Conservation (phyloP, 1,140 invertebrate species). For the Monochamus saltuarius region DNA sequence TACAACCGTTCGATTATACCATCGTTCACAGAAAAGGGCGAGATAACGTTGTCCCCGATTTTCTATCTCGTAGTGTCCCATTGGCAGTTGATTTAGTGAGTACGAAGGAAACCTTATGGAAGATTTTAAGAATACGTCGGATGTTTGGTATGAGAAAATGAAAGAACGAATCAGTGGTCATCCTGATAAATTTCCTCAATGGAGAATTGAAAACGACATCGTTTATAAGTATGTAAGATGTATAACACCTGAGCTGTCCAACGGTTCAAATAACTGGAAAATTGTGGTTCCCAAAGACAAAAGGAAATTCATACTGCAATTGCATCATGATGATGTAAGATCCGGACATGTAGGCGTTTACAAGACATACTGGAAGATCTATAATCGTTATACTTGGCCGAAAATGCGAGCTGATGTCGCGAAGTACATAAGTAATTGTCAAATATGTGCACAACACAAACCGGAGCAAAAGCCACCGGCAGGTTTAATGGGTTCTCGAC, state of each 20-base stretch:
- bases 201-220: not conserved
- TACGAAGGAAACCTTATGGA: not conserved
- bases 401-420: slow-evolving; percentile 31
- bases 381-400: slow-evolving; percentile 36
- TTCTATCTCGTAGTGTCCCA: slow-evolving; percentile 4
- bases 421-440: slow-evolving; percentile 31
- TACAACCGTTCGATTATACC: not conserved
- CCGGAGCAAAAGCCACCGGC: no score
- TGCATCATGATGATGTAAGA: slow-evolving; percentile 17
- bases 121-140: not conserved
- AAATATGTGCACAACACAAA: slow-evolving; percentile 15
- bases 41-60: slow-evolving; percentile 15
- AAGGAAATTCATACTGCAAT: slow-evolving; percentile 20
- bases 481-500: no score
- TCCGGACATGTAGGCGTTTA: slow-evolving; percentile 31
- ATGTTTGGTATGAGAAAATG: slow-evolving; percentile 4
- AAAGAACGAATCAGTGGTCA: not conserved
- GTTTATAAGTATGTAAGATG: slow-evolving; percentile 11
- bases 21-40: slow-evolving; percentile 1
- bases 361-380: slow-evolving; percentile 30
- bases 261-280: slow-evolving; percentile 31
- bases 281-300: slow-evolving; percentile 33
- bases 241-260: not conserved
- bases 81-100: not conserved
- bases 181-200: slow-evolving; percentile 10